Conservation (phyloP, 2,797 vertebrate genomes). For the Clarias laeviceps region DNA sequence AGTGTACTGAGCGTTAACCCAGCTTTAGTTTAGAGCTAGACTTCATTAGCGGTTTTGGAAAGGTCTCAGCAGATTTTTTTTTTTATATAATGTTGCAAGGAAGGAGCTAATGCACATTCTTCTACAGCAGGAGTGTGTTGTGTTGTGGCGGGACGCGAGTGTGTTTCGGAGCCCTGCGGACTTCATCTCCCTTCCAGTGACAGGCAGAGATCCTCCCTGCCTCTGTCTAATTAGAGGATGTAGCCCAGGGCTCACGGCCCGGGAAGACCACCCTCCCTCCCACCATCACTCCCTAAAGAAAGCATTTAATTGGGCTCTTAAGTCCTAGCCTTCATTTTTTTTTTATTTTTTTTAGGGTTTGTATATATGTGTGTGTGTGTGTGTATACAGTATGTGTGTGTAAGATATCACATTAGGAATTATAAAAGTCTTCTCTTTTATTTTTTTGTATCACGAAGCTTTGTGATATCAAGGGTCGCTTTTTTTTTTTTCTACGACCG, state of each 20-base stretch:
- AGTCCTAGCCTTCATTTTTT: slow-evolving; percentile 80
- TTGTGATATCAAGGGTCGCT: background rate
- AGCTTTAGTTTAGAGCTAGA: background rate
- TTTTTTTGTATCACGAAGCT: slow-evolving; percentile 9
- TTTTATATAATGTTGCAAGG: slow-evolving; percentile 74
- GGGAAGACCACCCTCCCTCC: slow-evolving; percentile 77
- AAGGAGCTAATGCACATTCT: slow-evolving; percentile 27
- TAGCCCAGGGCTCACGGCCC: slow-evolving; percentile 81
- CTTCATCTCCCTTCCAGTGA: slow-evolving; percentile 81
- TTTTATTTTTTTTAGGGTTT: slow-evolving; percentile 56
- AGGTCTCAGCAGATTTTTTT: slow-evolving; percentile 38
- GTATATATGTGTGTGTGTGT: slow-evolving; percentile 58
- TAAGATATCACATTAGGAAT: slow-evolving; percentile 73
- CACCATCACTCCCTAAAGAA: slow-evolving; percentile 80
- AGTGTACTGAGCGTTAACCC: background rate
- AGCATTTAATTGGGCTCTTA: slow-evolving; percentile 84
- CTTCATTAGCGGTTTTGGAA: slow-evolving; percentile 22
- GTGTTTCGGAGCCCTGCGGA: slow-evolving; percentile 78
- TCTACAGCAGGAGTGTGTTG: slow-evolving; percentile 66
- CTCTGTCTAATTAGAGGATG: slow-evolving; percentile 83
- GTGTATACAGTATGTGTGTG: too few relatives aligned
- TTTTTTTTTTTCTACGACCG: background rate
- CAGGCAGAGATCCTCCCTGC: slow-evolving; percentile 79
- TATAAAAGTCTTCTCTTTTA: slow-evolving; percentile 57
- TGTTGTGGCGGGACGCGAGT: slow-evolving; percentile 71